Percentiles rank a stretch among this genome's conserved stretches.
Conservation (phyloP, 2,797 vertebrate species). For the Cryptoprocta ferox region DNA sequence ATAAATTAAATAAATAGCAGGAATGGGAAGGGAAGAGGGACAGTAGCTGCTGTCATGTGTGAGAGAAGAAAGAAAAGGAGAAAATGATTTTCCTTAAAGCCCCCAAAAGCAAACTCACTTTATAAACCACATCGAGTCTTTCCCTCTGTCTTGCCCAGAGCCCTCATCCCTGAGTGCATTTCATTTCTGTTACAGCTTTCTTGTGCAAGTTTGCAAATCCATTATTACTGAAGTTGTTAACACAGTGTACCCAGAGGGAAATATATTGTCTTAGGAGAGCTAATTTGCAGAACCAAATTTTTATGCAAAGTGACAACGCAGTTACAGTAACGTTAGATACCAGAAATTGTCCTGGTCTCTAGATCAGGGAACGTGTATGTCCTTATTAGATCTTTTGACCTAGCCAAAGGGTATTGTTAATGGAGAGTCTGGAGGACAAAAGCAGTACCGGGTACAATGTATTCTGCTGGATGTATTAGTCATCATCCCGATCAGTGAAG, state of each 20-base stretch:
- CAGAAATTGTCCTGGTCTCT: background rate
- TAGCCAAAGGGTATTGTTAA: background rate
- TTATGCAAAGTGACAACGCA: background rate
- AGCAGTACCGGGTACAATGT: background rate
- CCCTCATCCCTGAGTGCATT: background rate
- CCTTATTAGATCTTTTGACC: background rate
- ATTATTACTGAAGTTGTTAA: too few relatives aligned
- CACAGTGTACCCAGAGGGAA: background rate
- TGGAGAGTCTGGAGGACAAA: background rate
- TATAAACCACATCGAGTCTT: accelerated
- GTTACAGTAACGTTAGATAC: background rate
- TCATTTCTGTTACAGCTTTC: background rate
- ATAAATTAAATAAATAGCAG: background rate
- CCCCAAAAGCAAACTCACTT: background rate
- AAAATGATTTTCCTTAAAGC: background rate
- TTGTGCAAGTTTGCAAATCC: background rate
- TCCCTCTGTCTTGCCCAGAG: background rate
- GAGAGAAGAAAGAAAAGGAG: background rate
- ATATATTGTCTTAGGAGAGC: background rate
- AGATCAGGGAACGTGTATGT: accelerated
- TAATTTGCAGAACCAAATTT: background rate
- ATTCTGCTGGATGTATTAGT: background rate
- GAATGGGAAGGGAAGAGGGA: background rate
- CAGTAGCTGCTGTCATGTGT: background rate
- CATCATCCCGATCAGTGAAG: background rate